Conservation (phyloP, 2,113 vertebrate genomes). For the Oxyruncus cristatus region DNA sequence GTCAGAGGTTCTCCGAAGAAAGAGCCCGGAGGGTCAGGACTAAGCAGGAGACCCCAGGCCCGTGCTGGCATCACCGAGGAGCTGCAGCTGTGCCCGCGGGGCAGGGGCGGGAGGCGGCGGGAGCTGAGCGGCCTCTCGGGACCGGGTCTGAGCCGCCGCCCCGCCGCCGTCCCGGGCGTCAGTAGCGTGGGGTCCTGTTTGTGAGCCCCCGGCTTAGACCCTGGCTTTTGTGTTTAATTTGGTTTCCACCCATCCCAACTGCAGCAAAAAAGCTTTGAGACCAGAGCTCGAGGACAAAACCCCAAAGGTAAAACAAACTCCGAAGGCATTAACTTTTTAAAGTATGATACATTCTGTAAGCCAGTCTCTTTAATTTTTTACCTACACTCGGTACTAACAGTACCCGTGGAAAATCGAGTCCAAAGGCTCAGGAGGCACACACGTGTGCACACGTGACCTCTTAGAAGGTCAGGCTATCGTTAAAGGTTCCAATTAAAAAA, state of each 20-base stretch:
- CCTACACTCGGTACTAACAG: not conserved
- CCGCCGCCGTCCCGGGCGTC: not conserved
- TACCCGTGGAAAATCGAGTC: not conserved
- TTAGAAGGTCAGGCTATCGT: not conserved
- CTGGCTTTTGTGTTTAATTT: too few relatives aligned
- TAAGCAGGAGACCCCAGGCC: not conserved
- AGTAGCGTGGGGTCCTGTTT: not conserved
- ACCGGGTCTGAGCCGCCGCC: not conserved
- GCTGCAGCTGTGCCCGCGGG: fast-evolving
- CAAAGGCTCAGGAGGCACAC: not conserved
- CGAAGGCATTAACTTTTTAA: not conserved
- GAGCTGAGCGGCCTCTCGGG: not conserved
- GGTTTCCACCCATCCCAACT: not conserved
- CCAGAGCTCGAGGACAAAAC: not conserved
- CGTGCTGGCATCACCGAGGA: not conserved
- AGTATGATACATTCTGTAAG: fast-evolving
- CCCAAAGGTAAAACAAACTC: not conserved
- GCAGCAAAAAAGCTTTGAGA: not conserved
- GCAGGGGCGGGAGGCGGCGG: not conserved
- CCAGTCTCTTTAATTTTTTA: not conserved
- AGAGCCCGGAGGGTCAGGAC: not conserved
- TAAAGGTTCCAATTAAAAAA: not conserved
- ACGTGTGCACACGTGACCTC: fast-evolving
- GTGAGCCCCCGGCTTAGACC: too few relatives aligned
- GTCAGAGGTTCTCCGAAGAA: not conserved